A percentile compares a stretch with the other conserved stretches of the same genome.
These are phyloP conservation scores for Borostomias antarcticus DNA, from an alignment of 2,797 vertebrate species.

Conservation along the genomic window DNA sequence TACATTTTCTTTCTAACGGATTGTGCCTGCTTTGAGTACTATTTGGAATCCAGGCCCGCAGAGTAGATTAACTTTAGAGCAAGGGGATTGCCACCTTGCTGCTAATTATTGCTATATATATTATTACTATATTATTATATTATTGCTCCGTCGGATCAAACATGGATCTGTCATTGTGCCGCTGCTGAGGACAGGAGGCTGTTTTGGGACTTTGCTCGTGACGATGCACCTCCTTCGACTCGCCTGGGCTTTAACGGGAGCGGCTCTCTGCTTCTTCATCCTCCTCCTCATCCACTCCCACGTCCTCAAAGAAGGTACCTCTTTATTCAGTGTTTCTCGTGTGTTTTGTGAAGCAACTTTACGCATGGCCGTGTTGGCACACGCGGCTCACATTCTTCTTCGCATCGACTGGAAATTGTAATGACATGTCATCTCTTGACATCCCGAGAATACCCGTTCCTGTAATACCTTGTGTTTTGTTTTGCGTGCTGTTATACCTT, in stretches of 20 bases:
- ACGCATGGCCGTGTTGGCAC: background rate
- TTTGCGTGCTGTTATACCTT: background rate
- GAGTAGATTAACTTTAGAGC: background rate
- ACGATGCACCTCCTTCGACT: slow-evolving; percentile 91
- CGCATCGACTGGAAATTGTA: background rate
- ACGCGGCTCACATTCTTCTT: background rate
- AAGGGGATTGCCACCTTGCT: slow-evolving; percentile 9
- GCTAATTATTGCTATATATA: too few species aligned
- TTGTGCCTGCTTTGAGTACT: slow-evolving; percentile 10
- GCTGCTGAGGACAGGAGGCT: slow-evolving; percentile 62
- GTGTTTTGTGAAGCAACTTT: background rate
- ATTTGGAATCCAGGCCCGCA: background rate
- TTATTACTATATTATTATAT: too few species aligned
- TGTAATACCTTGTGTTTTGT: background rate
- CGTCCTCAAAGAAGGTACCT: slow-evolving; percentile 89
- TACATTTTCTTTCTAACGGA: slow-evolving; percentile 22
- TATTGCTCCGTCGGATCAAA: slow-evolving; percentile 34
- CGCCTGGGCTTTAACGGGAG: slow-evolving; percentile 88
- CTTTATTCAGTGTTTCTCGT: background rate
- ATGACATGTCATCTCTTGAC: background rate
- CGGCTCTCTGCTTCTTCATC: slow-evolving; percentile 87
- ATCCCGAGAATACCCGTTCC: too few species aligned
- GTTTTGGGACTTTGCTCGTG: slow-evolving; percentile 73
- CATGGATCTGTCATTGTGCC: slow-evolving; percentile 52
- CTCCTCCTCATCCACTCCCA: slow-evolving; percentile 87